Evolutionary conservation across 2,113 vertebrate genomes (phyloP).

Genomic region (Erythrocercus mccallii): DNA sequence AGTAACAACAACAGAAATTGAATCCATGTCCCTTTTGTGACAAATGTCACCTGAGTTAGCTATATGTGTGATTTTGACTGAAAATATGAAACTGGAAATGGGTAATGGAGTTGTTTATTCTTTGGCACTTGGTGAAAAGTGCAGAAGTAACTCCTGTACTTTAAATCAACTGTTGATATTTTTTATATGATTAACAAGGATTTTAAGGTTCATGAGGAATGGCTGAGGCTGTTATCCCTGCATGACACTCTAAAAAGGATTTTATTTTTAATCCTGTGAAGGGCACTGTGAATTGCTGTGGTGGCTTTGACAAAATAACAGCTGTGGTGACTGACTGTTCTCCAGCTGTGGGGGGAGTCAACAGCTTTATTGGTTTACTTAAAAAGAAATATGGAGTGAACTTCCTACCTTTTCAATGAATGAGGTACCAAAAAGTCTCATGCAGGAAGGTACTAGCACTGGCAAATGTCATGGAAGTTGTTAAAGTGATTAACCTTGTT

Average conservation of each 20-base stretch:
- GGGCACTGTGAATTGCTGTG: slow-evolving; percentile 58
- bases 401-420: slow-evolving; percentile 44
- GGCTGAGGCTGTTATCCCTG: slow-evolving; percentile 7
- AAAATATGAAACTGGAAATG: slow-evolving; percentile 32
- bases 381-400: slow-evolving; percentile 65
- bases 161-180: slow-evolving; percentile 22
- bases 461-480: slow-evolving; percentile 53
- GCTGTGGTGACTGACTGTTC: slow-evolving; percentile 57
- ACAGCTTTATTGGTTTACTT: slow-evolving; percentile 64
- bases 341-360: slow-evolving; percentile 29
- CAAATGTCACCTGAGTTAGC: slow-evolving; percentile 24
- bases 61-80: slow-evolving; percentile 18
- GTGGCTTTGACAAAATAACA: slow-evolving; percentile 67
- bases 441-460: neutral
- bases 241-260: slow-evolving; percentile 35
- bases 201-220: slow-evolving; percentile 68
- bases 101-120: slow-evolving; percentile 28
- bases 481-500: slow-evolving; percentile 65
- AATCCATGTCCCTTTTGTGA: slow-evolving; percentile 16
- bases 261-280: slow-evolving; percentile 72
- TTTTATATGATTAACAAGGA: slow-evolving; percentile 70
- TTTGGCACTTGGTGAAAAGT: slow-evolving; percentile 29
- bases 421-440: slow-evolving; percentile 33
- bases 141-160: slow-evolving; percentile 6
- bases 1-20: slow-evolving; percentile 40